Evolutionary conservation across 2,113 vertebrate species (phyloP).

Genomic region (Hippocampus guttulatus): DNA sequence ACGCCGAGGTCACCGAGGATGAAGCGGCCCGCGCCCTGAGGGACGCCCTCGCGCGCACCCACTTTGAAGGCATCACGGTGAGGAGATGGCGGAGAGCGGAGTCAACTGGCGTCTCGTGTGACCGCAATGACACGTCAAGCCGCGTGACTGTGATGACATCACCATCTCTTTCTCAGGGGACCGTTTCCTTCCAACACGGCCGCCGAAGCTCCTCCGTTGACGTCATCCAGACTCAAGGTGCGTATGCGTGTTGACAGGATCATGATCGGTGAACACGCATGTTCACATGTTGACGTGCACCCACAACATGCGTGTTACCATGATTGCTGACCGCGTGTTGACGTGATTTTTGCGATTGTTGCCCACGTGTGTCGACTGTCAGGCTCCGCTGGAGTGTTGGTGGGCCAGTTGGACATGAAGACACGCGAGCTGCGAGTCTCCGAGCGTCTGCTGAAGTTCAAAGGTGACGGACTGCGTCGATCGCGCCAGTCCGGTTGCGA

Average conservation of each 20-base stretch:
- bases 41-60: slow-evolving; percentile 82
- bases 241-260: no score
- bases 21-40: slow-evolving; percentile 78
- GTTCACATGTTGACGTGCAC: slow-evolving; percentile 1
- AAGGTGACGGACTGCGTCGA: slow-evolving; percentile 71
- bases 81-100: slow-evolving; percentile 38
- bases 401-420: slow-evolving; percentile 82
- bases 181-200: slow-evolving; percentile 50
- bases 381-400: slow-evolving; percentile 80
- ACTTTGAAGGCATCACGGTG: slow-evolving; percentile 90
- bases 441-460: slow-evolving; percentile 81
- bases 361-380: slow-evolving; percentile 52
- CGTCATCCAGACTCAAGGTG: slow-evolving; percentile 65
- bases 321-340: not conserved
- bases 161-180: slow-evolving; percentile 35
- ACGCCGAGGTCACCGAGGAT: slow-evolving; percentile 77
- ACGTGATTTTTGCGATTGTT: not conserved
- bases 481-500: not conserved
- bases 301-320: not conserved
- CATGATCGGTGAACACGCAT: not conserved
- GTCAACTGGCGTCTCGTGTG: no score
- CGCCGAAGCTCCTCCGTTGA: slow-evolving; percentile 41
- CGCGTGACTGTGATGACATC: no score
- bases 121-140: not conserved
- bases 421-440: slow-evolving; percentile 78